Evolutionary conservation across 2,797 vertebrate species (phyloP).

Genomic region (Pelochelys cantorii): DNA sequence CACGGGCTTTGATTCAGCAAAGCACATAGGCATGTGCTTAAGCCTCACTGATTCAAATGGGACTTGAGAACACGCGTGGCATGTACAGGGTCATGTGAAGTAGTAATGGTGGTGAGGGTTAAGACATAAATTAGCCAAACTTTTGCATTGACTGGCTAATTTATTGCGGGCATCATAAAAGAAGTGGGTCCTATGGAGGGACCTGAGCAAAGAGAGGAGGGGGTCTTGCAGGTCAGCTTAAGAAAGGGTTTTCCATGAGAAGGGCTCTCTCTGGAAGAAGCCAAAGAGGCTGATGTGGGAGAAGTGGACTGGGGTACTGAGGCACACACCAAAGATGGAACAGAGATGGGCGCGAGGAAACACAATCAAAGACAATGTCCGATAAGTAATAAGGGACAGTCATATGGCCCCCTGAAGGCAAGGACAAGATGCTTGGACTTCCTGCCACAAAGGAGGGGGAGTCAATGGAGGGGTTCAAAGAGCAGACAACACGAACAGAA

Average conservation of each 20-base stretch:
- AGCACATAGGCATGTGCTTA: neutral
- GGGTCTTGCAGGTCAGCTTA: neutral
- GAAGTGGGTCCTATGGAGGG: neutral
- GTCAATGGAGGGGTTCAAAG: neutral
- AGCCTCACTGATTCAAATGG: neutral
- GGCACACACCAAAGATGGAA: neutral
- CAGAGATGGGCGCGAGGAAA: neutral
- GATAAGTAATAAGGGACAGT: neutral
- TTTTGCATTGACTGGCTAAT: neutral
- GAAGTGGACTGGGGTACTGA: neutral
- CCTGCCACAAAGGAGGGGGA: neutral
- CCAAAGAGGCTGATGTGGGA: neutral
- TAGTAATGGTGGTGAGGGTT: neutral
- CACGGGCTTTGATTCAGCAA: neutral
- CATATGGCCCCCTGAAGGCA: neutral
- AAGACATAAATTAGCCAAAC: neutral
- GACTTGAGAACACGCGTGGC: neutral
- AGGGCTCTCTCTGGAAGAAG: accelerated
- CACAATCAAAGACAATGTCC: neutral
- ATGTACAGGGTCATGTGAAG: neutral
- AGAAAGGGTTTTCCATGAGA: accelerated
- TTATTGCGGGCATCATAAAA: neutral
- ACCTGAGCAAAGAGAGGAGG: neutral
- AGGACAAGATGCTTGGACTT: neutral
- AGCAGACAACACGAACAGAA: neutral